Evolutionary conservation across 2,888 invertebrate species (phyloP).

Genomic region (Arctia plantaginis): DNA sequence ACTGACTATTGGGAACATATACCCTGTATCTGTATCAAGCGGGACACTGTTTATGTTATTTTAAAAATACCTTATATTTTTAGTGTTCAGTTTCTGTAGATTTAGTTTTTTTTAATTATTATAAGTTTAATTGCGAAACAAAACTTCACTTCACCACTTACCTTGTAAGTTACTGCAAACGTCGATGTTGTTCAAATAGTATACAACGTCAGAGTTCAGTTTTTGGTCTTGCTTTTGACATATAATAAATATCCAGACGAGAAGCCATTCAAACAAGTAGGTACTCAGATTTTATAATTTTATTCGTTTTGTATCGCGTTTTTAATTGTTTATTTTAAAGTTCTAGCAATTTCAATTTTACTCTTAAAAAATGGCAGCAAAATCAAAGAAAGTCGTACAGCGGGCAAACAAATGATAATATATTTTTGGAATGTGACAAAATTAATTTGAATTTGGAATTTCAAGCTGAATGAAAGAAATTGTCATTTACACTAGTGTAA

Average conservation of each 20-base stretch:
- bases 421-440: neutral
- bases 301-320: too few species aligned
- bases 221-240: neutral
- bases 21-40: too few species aligned
- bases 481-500: neutral
- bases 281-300: too few species aligned
- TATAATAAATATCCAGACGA: neutral
- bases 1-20: too few species aligned
- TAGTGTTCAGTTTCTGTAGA: neutral
- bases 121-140: neutral
- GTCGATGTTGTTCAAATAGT: neutral
- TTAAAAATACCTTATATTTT: too few species aligned
- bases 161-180: neutral
- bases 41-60: too few species aligned
- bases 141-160: neutral
- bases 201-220: neutral
- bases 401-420: neutral
- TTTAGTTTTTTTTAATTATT: neutral
- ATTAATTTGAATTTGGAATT: neutral
- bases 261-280: neutral
- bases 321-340: too few species aligned
- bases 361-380: neutral
- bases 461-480: neutral
- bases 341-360: too few species aligned
- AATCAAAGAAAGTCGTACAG: neutral